These are phyloP conservation scores for Fragum whitleyi DNA, from an alignment of 2,888 invertebrate species.

Conservation along the genomic window DNA sequence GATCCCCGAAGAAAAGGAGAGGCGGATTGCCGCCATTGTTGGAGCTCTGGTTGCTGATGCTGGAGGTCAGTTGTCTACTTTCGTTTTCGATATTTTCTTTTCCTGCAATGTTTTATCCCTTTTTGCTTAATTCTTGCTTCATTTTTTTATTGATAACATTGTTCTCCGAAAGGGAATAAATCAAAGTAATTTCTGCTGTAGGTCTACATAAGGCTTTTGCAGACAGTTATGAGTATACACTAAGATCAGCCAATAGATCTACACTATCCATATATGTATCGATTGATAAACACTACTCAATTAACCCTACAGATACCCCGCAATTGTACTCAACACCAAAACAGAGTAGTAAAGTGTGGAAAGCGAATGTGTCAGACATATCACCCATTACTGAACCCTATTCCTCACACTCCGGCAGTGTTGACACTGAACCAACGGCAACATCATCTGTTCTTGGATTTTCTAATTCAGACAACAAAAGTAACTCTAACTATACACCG, in stretches of 20 bases:
- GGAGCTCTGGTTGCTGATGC: constrained; percentile 72
- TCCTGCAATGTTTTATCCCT: not conserved
- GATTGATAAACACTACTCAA: not conserved
- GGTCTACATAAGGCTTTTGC: no score
- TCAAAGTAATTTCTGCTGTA: not conserved
- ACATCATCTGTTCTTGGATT: no score
- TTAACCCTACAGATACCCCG: no score
- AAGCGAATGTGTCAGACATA: no score
- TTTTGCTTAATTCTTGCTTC: not conserved
- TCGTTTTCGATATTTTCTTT: constrained; percentile 12
- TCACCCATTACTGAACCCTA: no score
- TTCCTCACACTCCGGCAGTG: no score
- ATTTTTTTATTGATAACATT: not conserved
- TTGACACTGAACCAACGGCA: no score
- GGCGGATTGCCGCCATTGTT: constrained; percentile 64
- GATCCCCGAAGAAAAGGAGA: constrained; percentile 28
- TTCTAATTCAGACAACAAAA: no score
- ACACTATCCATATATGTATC: no score
- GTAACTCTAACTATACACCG: no score
- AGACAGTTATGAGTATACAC: no score
- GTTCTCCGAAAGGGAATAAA: not conserved
- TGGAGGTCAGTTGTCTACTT: constrained; percentile 54
- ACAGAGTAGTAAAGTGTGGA: not conserved
- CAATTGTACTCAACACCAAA: not conserved
- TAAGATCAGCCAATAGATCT: no score